Evolutionary conservation across 2,888 invertebrate species (phyloP).

Genomic region (Gibbula magus): DNA sequence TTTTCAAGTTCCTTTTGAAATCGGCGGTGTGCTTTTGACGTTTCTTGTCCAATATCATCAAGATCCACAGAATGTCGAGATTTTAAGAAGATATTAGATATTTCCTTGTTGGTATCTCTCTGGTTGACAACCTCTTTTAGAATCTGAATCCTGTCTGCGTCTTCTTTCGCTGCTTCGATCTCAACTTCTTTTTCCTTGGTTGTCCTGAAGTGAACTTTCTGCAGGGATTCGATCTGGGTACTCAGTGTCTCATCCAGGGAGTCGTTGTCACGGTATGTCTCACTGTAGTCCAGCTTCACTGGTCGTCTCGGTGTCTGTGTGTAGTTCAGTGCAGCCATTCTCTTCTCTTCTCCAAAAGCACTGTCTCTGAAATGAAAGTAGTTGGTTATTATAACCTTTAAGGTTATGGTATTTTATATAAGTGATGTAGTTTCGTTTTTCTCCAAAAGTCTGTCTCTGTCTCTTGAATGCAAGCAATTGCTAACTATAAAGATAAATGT

Average conservation of each 20-base stretch:
- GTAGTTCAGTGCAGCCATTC: no score
- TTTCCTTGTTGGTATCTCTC: neutral
- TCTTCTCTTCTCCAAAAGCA: no score
- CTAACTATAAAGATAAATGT: no score
- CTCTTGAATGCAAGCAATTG: no score
- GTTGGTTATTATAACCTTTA: no score
- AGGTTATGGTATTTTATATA: no score
- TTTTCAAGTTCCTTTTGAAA: constrained; percentile 8
- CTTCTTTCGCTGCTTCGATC: neutral
- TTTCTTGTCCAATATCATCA: neutral
- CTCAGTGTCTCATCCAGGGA: constrained; percentile 32
- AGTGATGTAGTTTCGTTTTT: no score
- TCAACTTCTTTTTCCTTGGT: neutral
- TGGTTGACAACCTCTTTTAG: constrained; percentile 4
- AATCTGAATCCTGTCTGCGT: neutral
- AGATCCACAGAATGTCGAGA: neutral
- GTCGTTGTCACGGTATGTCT: constrained; percentile 39
- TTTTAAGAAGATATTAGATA: constrained; percentile 1
- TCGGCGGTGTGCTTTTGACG: neutral
- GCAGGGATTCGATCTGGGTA: constrained; percentile 24
- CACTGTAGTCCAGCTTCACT: constrained; percentile 39
- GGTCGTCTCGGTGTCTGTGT: no score
- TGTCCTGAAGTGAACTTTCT: neutral
- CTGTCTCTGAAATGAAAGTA: no score
- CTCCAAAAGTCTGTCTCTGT: no score